Conservation (phyloP, 2,797 vertebrate genomes). For the Pampus argenteus region DNA sequence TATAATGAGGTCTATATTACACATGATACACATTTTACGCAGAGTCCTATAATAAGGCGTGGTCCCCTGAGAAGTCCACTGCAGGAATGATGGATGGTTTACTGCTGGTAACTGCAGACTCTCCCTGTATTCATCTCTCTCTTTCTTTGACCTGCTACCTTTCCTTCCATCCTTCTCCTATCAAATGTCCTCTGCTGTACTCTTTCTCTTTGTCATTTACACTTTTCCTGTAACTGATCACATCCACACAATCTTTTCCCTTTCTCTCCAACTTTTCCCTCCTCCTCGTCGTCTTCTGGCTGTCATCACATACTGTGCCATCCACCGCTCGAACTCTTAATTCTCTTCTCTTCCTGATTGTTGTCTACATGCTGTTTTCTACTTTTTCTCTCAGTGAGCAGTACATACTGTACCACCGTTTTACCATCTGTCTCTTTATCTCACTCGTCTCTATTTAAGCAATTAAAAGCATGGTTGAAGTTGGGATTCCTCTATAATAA, state of each 20-base stretch:
- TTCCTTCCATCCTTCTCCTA: background rate
- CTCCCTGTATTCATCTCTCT: background rate
- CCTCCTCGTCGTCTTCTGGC: background rate
- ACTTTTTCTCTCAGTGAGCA: background rate
- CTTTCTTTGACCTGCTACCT: slow-evolving; percentile 4
- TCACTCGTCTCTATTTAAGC: slow-evolving; percentile 15
- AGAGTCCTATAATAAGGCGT: slow-evolving; percentile 27
- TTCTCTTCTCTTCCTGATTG: background rate
- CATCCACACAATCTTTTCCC: background rate
- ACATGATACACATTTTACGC: slow-evolving; percentile 18
- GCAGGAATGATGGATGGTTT: slow-evolving; percentile 45
- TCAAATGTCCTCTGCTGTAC: background rate
- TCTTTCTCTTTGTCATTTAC: slow-evolving; percentile 21
- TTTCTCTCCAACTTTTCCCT: background rate
- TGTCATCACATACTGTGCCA: background rate
- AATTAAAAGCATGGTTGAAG: slow-evolving; percentile 23
- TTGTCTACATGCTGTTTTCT: background rate
- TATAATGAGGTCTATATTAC: slow-evolving; percentile 39
- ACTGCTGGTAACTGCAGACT: slow-evolving; percentile 7
- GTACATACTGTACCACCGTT: background rate
- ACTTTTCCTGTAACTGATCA: slow-evolving; percentile 10
- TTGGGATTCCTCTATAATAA: slow-evolving; percentile 3
- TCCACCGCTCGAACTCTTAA: background rate
- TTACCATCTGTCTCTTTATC: slow-evolving; percentile 37
- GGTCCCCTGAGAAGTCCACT: slow-evolving; percentile 22